Evolutionary conservation across 2,797 vertebrate genomes (phyloP).

Genomic region (Urocyon cinereoargenteus): DNA sequence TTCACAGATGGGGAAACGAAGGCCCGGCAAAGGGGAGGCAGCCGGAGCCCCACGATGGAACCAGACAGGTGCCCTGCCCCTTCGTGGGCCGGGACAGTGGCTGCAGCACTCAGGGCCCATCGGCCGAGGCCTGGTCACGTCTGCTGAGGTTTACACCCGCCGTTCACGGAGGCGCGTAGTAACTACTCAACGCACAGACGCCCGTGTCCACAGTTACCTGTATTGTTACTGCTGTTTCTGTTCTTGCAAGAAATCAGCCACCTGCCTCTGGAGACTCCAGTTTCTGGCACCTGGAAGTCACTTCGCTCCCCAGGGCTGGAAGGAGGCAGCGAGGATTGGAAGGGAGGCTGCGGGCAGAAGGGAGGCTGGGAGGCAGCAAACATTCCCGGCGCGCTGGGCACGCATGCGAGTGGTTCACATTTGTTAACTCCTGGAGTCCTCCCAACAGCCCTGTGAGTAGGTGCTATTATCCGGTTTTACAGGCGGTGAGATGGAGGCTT

Average conservation of each 20-base stretch:
- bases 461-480: not conserved
- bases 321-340: not conserved
- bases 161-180: fast-evolving
- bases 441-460: not conserved
- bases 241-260: not conserved
- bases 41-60: not conserved
- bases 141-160: fast-evolving
- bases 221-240: fast-evolving
- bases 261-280: not conserved
- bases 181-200: not conserved
- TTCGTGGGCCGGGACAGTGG: fast-evolving
- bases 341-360: not conserved
- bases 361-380: not conserved
- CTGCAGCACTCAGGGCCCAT: no score
- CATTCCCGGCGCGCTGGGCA: fast-evolving
- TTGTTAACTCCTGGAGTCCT: not conserved
- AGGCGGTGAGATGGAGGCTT: not conserved
- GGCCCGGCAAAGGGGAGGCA: not conserved
- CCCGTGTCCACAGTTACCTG: fast-evolving
- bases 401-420: fast-evolving
- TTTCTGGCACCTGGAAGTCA: no score
- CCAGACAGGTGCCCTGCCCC: not conserved
- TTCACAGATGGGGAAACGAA: not conserved
- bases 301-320: not conserved
- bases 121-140: fast-evolving